Base-by-base conservation (phyloP, 2,113 vertebrate species). In the Syrmaticus mikado region DNA sequence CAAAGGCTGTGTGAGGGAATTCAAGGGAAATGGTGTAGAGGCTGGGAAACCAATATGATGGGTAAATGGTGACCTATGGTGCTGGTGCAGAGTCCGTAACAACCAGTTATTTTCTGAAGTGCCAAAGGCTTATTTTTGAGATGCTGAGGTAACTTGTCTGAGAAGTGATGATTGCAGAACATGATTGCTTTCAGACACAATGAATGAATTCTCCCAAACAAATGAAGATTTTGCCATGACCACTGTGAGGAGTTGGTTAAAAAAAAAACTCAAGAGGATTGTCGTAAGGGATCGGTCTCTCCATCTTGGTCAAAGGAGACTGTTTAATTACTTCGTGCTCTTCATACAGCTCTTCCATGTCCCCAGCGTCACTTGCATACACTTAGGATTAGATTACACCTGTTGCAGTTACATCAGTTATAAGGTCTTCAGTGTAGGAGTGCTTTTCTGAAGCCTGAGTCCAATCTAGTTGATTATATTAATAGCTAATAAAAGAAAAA, bases 361-460 rank as follows among this genome's bases (percentile, higher is more conserved):
- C 52, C 25, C 10, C 45, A 73, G 11, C 28, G 48, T 74, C 50
- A 58, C 30, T 15, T 70, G 0, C 0, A 0, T 62, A 36, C 21
- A 71, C 48, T 52, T 72, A 17, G 22, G 20, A 72, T 89, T 90
- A 68, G 19, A 60, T 62, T n/a, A 57, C 6, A 40, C 17, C 8
- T 55, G 20, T 70, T 91, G 28, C n/a, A 66, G 38, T 36, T 70
- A 16, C 2, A 25, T 55, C 25, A 68, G 1, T 30, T 79, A 22
- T 68, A 68, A 57, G 17, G 15, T n/a, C 2, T 1, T 36, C 57
- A 17, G 8, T 89, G 6, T 30, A 28, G 2, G 1, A 71, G 15
- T 57, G 1, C 22, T 4, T 74, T 93, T 92, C 65, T 83, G 65
- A 64, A 83, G 38, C 11, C 19, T 58, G 10, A 74, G 24, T 53